Evolutionary conservation across 92 coral and sea anemone genomes (phyloP), one percentile per base, ranked within the genome.

Genomic region (Phenganax marumi): DNA sequence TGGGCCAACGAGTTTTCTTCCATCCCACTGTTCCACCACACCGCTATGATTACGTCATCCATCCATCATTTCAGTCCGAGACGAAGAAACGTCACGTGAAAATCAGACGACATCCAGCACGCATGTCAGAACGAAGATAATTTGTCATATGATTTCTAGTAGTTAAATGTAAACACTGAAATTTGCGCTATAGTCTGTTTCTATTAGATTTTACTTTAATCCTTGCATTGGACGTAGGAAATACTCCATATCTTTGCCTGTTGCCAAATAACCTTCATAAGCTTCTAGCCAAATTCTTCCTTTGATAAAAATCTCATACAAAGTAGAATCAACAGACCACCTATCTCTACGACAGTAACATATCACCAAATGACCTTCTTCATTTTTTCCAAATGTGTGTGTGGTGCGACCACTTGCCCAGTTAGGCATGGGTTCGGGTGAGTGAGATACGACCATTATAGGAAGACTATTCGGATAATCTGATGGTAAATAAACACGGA

Each of bases 401-500:
- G 52, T 5, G 39, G 69, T 8, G 1, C 18, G 6, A 25, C 60
- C 8, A 33, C 10, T 48, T 0, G 12, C 51, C 70, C 81, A 57
- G 22, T 55, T 33, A 16, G 81, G 81, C 81, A 77, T 77, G 8
- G 70, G 79, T 46, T 22, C 76, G 55, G 85, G 81, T 19, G 93
- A 91, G 21, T 79, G 57, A 14, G 64, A 73, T 49, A 92, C 90
- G 0, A 90, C 91, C 91, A 92, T 72, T 0, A 22, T 73, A 23
- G 97, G 97, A 62, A 89, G 75, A 7, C 89, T 85, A 78, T 92
- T 92, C n/a, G 93, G 97, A 65, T 78, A 92, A 84, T 92, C 97
- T 8, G 22, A 22, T 22, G 91, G 91, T 19, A 92, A 63, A 56
- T 86, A 90, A 16, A 90, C 52, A 64, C 91, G 81, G 57, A 92